phyloP scores from a whole-genome alignment of 1,140 invertebrate genomes.

The Trichonephila inaurata region DNA sequence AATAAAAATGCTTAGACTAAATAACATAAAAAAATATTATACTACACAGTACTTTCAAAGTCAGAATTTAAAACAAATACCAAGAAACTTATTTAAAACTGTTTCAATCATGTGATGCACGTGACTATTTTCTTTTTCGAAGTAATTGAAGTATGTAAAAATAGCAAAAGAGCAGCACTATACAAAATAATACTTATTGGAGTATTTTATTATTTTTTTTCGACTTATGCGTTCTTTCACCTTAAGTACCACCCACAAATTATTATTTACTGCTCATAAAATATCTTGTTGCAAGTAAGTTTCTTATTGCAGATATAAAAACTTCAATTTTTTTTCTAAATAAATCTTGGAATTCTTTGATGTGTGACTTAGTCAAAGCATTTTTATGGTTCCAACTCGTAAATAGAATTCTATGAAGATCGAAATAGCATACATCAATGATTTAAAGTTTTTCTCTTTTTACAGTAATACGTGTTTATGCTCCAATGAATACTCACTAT shows the following conservation, averaged over 20 bases:
- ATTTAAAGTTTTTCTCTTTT: not conserved
- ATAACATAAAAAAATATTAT: too few species aligned
- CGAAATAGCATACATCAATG: not conserved
- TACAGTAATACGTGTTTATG: not conserved
- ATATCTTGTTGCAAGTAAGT: constrained; percentile 15
- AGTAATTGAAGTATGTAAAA: too few species aligned
- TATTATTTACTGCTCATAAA: not conserved
- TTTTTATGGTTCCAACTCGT: not conserved
- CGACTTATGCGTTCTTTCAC: not conserved
- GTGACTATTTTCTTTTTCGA: too few species aligned
- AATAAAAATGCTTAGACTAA: too few species aligned
- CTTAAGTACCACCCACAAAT: not conserved
- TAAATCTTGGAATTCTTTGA: not conserved
- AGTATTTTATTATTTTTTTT: not conserved
- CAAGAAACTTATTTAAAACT: too few species aligned
- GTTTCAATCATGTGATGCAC: too few species aligned
- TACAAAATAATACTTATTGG: too few species aligned
- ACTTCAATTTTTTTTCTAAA: not conserved
- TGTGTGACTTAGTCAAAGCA: not conserved
- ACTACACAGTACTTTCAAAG: too few species aligned
- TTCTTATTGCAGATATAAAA: not conserved
- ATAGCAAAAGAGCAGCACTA: too few species aligned
- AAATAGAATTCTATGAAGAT: not conserved
- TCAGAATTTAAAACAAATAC: too few species aligned
- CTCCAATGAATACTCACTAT: not conserved